A percentile compares a stretch with the other conserved stretches of the same genome.
These are phyloP conservation scores for Columba janthina DNA, from an alignment of 2,113 vertebrate genomes.

Conservation along the genomic window DNA sequence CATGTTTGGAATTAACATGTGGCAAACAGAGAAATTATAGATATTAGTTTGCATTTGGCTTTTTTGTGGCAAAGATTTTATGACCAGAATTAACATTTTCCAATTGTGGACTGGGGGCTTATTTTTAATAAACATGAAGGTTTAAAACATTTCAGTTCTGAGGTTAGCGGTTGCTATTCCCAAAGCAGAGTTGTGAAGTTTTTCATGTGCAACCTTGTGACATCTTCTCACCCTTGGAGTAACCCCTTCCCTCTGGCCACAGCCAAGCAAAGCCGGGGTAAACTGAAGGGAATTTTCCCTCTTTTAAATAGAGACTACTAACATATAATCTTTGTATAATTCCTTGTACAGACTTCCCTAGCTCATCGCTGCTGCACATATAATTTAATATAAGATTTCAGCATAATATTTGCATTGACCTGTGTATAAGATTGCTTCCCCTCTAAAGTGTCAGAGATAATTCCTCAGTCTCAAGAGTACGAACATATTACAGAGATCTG, in stretches of 20 bases:
- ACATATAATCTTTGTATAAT: neutral
- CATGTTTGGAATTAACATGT: accelerated
- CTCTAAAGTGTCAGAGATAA: neutral
- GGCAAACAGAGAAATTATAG: neutral
- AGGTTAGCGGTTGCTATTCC: neutral
- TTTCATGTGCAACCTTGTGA: accelerated
- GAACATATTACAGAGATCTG: neutral
- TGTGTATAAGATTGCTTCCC: neutral
- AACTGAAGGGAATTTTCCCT: neutral
- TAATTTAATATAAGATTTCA: neutral
- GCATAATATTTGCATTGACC: neutral
- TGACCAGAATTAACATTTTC: neutral
- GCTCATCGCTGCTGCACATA: neutral
- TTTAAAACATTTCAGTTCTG: neutral
- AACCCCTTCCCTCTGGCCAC: accelerated
- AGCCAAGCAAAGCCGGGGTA: neutral
- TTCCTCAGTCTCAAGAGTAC: neutral
- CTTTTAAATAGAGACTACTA: neutral
- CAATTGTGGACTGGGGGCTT: neutral
- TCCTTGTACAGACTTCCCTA: neutral
- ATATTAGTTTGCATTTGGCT: neutral
- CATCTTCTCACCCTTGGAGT: accelerated
- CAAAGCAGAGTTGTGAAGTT: accelerated
- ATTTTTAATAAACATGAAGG: neutral
- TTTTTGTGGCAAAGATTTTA: neutral